Percentiles rank a stretch among this genome's conserved stretches.
Conservation (phyloP, 2,797 vertebrate genomes). For the Trachurus trachurus region DNA sequence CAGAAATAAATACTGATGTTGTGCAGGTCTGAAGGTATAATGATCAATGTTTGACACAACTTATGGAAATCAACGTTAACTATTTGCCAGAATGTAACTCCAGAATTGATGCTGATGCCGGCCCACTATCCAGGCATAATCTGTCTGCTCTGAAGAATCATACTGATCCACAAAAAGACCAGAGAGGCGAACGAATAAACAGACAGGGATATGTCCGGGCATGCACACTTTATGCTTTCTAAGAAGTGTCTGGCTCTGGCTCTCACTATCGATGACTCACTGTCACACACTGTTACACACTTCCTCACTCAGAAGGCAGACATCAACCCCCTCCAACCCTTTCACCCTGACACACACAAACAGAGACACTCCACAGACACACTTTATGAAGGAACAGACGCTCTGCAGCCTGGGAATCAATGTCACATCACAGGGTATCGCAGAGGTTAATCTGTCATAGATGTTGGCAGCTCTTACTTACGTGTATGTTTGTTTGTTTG, state of each 20-base stretch:
- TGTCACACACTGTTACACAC: slow-evolving; percentile 73
- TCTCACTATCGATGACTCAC: slow-evolving; percentile 75
- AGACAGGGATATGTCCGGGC: slow-evolving; percentile 76
- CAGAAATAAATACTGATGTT: not conserved
- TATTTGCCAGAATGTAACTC: slow-evolving; percentile 6
- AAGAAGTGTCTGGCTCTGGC: slow-evolving; percentile 75
- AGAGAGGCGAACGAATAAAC: slow-evolving; percentile 67
- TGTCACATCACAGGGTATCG: slow-evolving; percentile 38
- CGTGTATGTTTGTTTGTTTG: not conserved
- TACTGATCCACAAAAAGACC: slow-evolving; percentile 56
- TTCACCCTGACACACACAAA: slow-evolving; percentile 58
- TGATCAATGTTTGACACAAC: slow-evolving; percentile 8
- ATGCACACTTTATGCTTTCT: slow-evolving; percentile 79
- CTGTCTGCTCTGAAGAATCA: slow-evolving; percentile 42
- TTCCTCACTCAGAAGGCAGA: slow-evolving; percentile 62
- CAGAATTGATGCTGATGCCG: slow-evolving; percentile 35
- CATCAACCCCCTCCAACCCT: slow-evolving; percentile 47
- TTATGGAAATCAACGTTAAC: not conserved
- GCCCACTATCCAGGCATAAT: slow-evolving; percentile 37
- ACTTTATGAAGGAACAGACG: slow-evolving; percentile 53
- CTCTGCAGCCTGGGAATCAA: slow-evolving; percentile 35
- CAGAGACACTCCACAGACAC: slow-evolving; percentile 63
- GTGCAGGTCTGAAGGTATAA: not conserved
- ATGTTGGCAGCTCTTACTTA: not conserved
- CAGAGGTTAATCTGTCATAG: slow-evolving; percentile 28